Evolutionary conservation across 2,113 vertebrate species (phyloP).

Genomic region (Solenodon paradoxus): DNA sequence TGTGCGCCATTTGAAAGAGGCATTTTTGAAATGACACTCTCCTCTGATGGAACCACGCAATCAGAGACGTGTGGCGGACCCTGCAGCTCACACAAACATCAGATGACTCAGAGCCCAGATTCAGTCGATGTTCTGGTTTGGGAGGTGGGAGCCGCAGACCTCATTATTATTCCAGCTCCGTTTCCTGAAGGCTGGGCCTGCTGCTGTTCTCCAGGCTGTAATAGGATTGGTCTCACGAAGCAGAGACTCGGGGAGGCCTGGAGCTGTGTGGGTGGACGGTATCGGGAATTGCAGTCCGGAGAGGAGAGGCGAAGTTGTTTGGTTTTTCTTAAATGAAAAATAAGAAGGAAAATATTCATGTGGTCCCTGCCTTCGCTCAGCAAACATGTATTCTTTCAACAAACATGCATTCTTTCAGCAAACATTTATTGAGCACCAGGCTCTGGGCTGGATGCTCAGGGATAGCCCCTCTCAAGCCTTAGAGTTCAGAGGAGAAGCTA

Average conservation of each 20-base stretch:
- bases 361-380: not conserved
- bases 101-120: slow-evolving; percentile 64
- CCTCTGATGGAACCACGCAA: slow-evolving; percentile 61
- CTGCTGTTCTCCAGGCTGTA: slow-evolving; percentile 72
- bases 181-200: slow-evolving; percentile 55
- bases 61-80: slow-evolving; percentile 50
- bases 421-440: not conserved
- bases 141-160: slow-evolving; percentile 49
- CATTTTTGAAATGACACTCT: slow-evolving; percentile 63
- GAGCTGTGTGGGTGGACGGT: slow-evolving; percentile 45
- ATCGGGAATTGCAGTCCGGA: not conserved
- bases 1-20: slow-evolving; percentile 72
- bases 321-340: not conserved
- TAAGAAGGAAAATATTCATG: not conserved
- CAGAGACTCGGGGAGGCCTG: slow-evolving; percentile 24
- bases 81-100: slow-evolving; percentile 52
- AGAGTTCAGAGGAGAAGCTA: not conserved
- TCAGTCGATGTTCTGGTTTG: slow-evolving; percentile 59
- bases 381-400: slow-evolving; percentile 17
- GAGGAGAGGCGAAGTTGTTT: not conserved
- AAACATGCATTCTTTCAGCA: not conserved
- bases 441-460: not conserved
- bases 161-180: slow-evolving; percentile 60
- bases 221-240: slow-evolving; percentile 58
- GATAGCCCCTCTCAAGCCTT: not conserved